Base-by-base conservation (phyloP, 1,140 invertebrate genomes). In the Drosophila subobscura region DNA sequence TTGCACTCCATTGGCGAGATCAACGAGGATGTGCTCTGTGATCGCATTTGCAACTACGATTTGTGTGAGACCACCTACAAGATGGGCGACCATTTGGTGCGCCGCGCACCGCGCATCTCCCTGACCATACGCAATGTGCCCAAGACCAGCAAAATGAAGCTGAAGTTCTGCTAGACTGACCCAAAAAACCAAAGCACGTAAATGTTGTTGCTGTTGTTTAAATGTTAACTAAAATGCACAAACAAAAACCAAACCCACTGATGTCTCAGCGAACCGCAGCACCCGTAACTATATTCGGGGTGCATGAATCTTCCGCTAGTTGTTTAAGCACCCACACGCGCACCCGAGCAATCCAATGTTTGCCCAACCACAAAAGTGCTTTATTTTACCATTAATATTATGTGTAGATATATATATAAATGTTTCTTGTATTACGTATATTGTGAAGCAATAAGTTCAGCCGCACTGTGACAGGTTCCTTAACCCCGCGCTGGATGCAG, bases 81-180 rank as follows among this genome's bases (percentile, higher is more conserved):
- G 16, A 91, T 93, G 50, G 93, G 93, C 44, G 90, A 94, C 65
- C 92, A 90, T 53, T 72, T 98, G 27, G 78, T 92, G 52, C 93
- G 98, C 53, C 92, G 92, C 1, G 96, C 95, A 12, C 78, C 81
- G 0, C 94, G 98, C 89, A 92, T 99, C 68, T 99, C 98, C 5
- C 92, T 99, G 33, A 99, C 98, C 41, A 98, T 99, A 66, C 94
- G 98, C 91, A 95, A 98, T 94, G 97, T 99, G 6, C 97, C 97
- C 57, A 98, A 97, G 93, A 96, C 96, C 52, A 94, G 94, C 76
- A 97, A 96, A 94, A 93, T 95, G 90, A 96, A 93, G 92, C 92
- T 96, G 80, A 94, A 91, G 57, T 91, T 91, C 61, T 89, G 72
- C 58, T 91, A 91, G 80, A 77, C 59, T 77, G 72, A 57, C 50